Evolutionary conservation across 2,797 vertebrate genomes (phyloP).

Genomic region (Lindbergichthys nudifrons): DNA sequence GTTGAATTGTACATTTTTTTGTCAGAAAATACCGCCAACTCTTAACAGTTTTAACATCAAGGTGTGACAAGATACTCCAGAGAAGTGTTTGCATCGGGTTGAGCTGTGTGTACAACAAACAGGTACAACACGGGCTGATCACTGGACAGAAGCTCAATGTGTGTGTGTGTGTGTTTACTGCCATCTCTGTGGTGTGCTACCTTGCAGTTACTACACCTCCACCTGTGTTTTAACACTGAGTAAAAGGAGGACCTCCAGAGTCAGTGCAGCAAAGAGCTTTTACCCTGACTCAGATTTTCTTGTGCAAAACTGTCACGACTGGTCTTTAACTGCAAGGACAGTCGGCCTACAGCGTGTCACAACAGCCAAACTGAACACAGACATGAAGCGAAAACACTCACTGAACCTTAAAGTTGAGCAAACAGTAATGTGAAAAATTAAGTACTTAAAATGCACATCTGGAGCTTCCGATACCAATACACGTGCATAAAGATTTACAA

Average conservation of each 20-base stretch:
- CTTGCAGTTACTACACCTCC: slow-evolving; percentile 47
- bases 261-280: slow-evolving; percentile 29
- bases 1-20: slow-evolving; percentile 40
- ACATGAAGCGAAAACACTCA: slow-evolving; percentile 44
- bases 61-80: slow-evolving; percentile 40
- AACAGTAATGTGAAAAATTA: slow-evolving; percentile 44
- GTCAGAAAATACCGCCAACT: slow-evolving; percentile 61
- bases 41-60: slow-evolving; percentile 52
- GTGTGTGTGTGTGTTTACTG: slow-evolving; percentile 26
- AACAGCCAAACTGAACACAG: slow-evolving; percentile 36
- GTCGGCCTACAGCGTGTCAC: slow-evolving; percentile 34
- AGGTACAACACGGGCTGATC: slow-evolving; percentile 28
- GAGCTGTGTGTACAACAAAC: slow-evolving; percentile 50
- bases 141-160: slow-evolving; percentile 50
- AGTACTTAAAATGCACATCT: slow-evolving; percentile 57
- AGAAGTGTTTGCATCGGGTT: slow-evolving; percentile 55
- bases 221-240: slow-evolving; percentile 39
- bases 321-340: slow-evolving; percentile 46
- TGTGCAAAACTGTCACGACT: slow-evolving; percentile 70
- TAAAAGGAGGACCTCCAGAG: slow-evolving; percentile 40
- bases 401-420: slow-evolving; percentile 22
- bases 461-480: slow-evolving; percentile 56
- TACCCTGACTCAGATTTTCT: slow-evolving; percentile 52
- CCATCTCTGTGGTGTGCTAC: slow-evolving; percentile 46
- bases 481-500: slow-evolving; percentile 69